Evolutionary conservation across 2,888 invertebrate species (phyloP).

Genomic region (Anthophora plumipes): DNA sequence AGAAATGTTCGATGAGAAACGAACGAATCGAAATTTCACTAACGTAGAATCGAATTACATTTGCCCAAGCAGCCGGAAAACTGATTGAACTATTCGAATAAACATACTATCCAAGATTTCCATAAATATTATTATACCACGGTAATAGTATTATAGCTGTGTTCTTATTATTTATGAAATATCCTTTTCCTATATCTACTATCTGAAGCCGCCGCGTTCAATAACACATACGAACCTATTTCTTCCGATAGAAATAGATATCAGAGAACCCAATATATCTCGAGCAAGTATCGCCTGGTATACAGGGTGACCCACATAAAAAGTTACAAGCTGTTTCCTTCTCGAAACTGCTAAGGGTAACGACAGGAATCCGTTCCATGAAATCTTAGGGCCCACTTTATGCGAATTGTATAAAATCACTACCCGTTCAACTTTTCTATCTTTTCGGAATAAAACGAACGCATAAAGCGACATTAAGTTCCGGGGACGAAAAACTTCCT

Average conservation of each 20-base stretch:
- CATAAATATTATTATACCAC: background rate
- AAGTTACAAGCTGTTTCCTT: slow-evolving; percentile 1
- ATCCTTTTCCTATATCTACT: background rate
- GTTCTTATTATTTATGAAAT: background rate
- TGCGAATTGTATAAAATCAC: background rate
- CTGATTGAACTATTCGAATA: too few species aligned
- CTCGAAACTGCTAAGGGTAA: background rate
- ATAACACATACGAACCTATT: background rate
- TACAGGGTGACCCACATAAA: background rate
- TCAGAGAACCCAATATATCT: background rate
- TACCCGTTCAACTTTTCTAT: background rate
- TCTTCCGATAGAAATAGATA: background rate
- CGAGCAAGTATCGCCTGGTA: background rate
- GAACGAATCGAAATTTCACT: too few species aligned
- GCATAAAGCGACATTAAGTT: background rate
- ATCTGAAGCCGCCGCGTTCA: background rate
- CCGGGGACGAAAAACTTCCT: too few species aligned
- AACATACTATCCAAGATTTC: background rate
- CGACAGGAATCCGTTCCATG: background rate
- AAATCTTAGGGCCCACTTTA: slow-evolving; percentile 17
- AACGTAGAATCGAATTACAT: too few species aligned
- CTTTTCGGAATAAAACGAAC: background rate
- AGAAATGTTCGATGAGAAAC: background rate
- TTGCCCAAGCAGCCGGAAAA: too few species aligned
- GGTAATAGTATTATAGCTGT: background rate